A percentile compares a stretch with the other conserved stretches of the same genome.
Evolutionary conservation across 2,888 invertebrate species (phyloP).

Genomic region (Julus scanicus): DNA sequence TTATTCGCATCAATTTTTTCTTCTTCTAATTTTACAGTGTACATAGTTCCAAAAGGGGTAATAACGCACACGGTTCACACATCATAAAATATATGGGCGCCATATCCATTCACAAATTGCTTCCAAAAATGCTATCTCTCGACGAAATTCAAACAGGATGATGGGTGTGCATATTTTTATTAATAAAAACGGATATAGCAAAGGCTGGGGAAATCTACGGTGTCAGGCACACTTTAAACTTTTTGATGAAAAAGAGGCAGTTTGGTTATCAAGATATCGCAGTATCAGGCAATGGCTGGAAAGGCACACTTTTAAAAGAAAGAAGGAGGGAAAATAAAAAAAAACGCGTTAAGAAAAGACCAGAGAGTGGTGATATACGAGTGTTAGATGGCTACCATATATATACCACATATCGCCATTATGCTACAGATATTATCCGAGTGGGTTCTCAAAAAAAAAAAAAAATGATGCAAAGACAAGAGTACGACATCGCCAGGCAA

Average conservation of each 20-base stretch:
- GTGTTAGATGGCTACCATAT: slow-evolving; percentile 29
- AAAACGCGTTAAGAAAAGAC: not conserved
- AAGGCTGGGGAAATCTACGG: not conserved
- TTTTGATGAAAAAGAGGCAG: slow-evolving; percentile 17
- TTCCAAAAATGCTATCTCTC: slow-evolving; percentile 15
- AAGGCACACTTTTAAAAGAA: not conserved
- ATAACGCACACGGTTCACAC: slow-evolving; percentile 30
- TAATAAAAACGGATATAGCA: not conserved
- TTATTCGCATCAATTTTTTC: slow-evolving; percentile 12
- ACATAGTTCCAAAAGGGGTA: slow-evolving; percentile 18
- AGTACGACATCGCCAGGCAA: not conserved
- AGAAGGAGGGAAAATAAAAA: not conserved
- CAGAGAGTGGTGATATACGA: slow-evolving; percentile 3
- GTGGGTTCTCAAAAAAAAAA: slow-evolving; percentile 7
- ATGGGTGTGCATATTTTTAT: slow-evolving; percentile 36
- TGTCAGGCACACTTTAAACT: slow-evolving; percentile 32
- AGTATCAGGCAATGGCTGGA: slow-evolving; percentile 5
- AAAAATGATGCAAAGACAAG: slow-evolving; percentile 11
- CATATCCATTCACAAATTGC: slow-evolving; percentile 16
- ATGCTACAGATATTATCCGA: not conserved
- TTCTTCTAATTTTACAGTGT: slow-evolving; percentile 27
- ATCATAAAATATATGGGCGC: slow-evolving; percentile 26
- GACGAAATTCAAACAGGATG: not conserved
- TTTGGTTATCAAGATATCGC: slow-evolving; percentile 36
- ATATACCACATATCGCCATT: slow-evolving; percentile 9